Evolutionary conservation across 2,113 vertebrate genomes (phyloP).

Genomic region (Chloropsis hardwickii): DNA sequence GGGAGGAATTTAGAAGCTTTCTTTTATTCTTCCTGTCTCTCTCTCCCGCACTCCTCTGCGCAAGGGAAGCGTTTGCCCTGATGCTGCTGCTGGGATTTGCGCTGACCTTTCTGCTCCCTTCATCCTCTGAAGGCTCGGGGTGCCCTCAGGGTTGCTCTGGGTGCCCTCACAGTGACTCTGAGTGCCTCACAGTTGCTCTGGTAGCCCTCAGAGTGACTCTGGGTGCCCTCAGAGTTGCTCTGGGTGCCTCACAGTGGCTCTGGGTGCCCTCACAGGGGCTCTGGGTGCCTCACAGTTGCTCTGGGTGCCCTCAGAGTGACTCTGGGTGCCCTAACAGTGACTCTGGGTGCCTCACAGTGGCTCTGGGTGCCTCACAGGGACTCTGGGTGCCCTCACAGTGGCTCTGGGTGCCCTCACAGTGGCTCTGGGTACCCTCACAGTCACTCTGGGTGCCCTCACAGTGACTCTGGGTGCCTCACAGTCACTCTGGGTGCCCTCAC

Average conservation of each 20-base stretch:
- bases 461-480: too few species aligned
- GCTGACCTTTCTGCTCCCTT: not conserved
- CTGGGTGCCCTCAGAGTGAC: not conserved
- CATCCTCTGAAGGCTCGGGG: not conserved
- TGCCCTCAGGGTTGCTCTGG: not conserved
- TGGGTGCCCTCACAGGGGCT: not conserved
- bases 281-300: too few species aligned
- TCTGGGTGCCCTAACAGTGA: not conserved
- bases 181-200: too few species aligned
- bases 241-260: too few species aligned
- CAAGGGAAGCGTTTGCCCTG: too few species aligned
- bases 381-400: too few species aligned
- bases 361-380: too few species aligned
- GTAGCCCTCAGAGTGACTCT: too few species aligned
- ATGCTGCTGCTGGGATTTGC: fast-evolving
- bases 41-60: fast-evolving
- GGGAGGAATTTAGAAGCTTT: not conserved
- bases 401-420: not conserved
- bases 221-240: too few species aligned
- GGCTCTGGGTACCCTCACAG: not conserved
- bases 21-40: not conserved
- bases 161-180: too few species aligned
- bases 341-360: too few species aligned
- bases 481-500: too few species aligned
- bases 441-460: not conserved